Evolutionary conservation across 2,888 invertebrate species (phyloP).

Genomic region (Anticlea derivata): DNA sequence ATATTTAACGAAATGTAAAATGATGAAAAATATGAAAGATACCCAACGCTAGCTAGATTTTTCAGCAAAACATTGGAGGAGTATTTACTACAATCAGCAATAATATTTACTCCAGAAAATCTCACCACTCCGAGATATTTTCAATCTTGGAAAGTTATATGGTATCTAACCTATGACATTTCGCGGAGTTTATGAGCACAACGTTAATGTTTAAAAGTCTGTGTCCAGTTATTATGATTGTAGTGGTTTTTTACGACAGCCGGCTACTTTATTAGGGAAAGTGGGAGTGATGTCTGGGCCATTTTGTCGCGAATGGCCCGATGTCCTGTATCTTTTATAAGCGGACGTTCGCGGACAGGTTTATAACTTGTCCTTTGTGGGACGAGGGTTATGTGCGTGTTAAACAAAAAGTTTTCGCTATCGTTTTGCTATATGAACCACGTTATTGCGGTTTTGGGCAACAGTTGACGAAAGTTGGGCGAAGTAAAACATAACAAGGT

Average conservation of each 20-base stretch:
- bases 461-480: conserved; percentile 9
- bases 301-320: conserved; percentile 52
- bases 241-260: conserved; percentile 76
- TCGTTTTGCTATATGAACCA: conserved; percentile 34
- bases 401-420: conserved; percentile 46
- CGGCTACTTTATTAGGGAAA: conserved; percentile 72
- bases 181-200: conserved; percentile 33
- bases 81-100: background rate
- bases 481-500: conserved; percentile 8
- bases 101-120: conserved; percentile 13
- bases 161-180: conserved; percentile 38
- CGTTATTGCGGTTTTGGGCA: conserved; percentile 30
- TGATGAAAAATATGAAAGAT: too few relatives aligned
- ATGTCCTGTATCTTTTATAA: conserved; percentile 70
- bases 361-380: conserved; percentile 63
- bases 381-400: conserved; percentile 49
- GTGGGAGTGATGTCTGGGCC: conserved; percentile 60
- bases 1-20: too few relatives aligned
- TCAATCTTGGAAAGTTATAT: conserved; percentile 23
- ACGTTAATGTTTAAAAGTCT: conserved; percentile 69
- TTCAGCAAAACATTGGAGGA: background rate
- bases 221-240: conserved; percentile 78
- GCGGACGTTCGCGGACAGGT: conserved; percentile 62
- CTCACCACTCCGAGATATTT: conserved; percentile 11
- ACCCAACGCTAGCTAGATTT: background rate